Evolutionary conservation across 2,797 vertebrate genomes (phyloP), one percentile per base, ranked within the genome.

Genomic region (Bryconaethiops microstoma): DNA sequence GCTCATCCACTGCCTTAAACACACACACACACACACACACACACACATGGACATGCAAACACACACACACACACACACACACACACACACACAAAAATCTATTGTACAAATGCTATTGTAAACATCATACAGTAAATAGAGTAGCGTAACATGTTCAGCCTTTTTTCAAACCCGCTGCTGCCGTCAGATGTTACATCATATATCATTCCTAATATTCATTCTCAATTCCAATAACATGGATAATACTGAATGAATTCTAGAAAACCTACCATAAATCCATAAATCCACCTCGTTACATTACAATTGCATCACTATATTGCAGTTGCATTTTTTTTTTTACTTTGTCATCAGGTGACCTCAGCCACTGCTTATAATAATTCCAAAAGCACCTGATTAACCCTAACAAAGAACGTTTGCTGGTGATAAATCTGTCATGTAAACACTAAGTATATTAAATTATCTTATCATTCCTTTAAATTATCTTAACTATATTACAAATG

Each of bases 1-100:
- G 68, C 39, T 75, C 68, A 80, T 67, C 52, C 59, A 76, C 35
- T 63, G 45, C 48, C 48, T 62, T 40, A 60, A 25, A 57, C 48
- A 78, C 55, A 69, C 16, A 72, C 42, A 60, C 13, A 75, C 65
- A 71, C 50, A 13, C 68, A 68, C 55, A 57, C 57, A 19, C 69
- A 48, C 40, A 73, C 39, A 71, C 50, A 21, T 14, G 54, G 6
- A 63, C 42, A 25, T 42, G 19, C 40, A 54, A 14, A 23, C 9
- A 13, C 48, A 4, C 6, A 45, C 42, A 45, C 5, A 6, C 42
- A 6, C 42, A 6, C 42, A 45, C 42, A 75, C 39, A 71, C 10
- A 64, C 55, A 29, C 55, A 19, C 40, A 54, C n/a, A 25, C 9
- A 14, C 48, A 5, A 1, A 52, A 52, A 52, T 16, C n/a, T n/a